phyloP scores from a whole-genome alignment of 2,888 invertebrate species.

The Noctua janthina region DNA sequence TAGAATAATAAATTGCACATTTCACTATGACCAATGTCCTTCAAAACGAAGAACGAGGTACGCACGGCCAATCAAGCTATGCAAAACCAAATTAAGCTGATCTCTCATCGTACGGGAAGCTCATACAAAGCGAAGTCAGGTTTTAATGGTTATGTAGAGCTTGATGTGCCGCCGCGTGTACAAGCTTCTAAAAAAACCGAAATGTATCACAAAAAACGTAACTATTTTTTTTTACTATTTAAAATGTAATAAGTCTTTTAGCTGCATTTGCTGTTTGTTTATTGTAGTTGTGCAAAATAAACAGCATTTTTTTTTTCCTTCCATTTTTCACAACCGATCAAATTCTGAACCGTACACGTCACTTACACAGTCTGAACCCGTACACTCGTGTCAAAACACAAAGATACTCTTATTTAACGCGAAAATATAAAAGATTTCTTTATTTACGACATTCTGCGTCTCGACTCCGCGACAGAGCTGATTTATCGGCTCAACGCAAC shows the following conservation, averaged over 20 bases:
- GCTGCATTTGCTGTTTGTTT: background rate
- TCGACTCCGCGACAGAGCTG: slow-evolving; percentile 67
- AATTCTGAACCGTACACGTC: slow-evolving; percentile 2
- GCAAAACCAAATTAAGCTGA: too few relatives aligned
- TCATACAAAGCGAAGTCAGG: too few relatives aligned
- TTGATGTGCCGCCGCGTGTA: too few relatives aligned
- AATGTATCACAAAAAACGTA: too few relatives aligned
- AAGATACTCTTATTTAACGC: slow-evolving; percentile 50
- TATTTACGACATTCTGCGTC: slow-evolving; percentile 71
- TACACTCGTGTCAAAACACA: slow-evolving; percentile 43
- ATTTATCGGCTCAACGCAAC: slow-evolving; percentile 72
- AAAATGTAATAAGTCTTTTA: background rate
- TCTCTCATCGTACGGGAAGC: too few relatives aligned
- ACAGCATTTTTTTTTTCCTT: background rate
- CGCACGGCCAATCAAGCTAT: too few relatives aligned
- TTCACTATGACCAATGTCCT: too few relatives aligned
- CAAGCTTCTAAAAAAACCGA: too few relatives aligned
- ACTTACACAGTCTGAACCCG: slow-evolving; percentile 14
- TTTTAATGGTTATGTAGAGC: too few relatives aligned
- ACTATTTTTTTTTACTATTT: background rate
- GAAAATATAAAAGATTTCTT: slow-evolving; percentile 67
- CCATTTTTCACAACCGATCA: background rate
- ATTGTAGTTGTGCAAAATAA: background rate
- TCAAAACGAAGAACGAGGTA: too few relatives aligned
- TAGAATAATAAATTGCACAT: too few relatives aligned